Percentiles rank a stretch among this genome's conserved stretches.
phyloP scores from a whole-genome alignment of 2,113 vertebrate species.

The Aphelocoma coerulescens region DNA sequence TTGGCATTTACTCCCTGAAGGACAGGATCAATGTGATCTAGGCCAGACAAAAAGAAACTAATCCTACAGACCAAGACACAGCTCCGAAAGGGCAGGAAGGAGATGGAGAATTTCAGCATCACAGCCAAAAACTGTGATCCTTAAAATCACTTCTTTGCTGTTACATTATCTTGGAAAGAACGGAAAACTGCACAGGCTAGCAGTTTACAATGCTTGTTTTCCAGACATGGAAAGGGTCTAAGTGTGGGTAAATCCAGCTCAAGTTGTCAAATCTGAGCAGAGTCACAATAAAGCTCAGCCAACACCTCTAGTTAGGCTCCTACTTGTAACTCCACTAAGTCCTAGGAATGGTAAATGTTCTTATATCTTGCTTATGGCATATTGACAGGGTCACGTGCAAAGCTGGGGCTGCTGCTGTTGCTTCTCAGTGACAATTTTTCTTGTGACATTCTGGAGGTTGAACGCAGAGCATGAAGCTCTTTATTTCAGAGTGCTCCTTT shows the following conservation, averaged over 20 bases:
- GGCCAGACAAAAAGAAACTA: not conserved
- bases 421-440: not conserved
- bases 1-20: not conserved
- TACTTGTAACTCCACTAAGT: not conserved
- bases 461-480: not conserved
- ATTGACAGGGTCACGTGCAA: accelerated
- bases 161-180: not conserved
- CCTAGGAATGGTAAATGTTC: not conserved
- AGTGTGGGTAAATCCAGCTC: not conserved
- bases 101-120: not conserved
- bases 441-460: not conserved
- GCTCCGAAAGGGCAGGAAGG: not conserved
- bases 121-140: not conserved
- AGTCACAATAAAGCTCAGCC: not conserved
- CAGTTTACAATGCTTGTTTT: not conserved
- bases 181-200: not conserved
- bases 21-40: not conserved
- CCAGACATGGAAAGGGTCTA: not conserved
- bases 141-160: not conserved
- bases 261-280: not conserved
- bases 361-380: accelerated
- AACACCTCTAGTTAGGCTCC: not conserved
- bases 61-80: not conserved
- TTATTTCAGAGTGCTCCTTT: not conserved
- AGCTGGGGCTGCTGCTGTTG: not conserved